Evolutionary conservation across 2,888 invertebrate genomes (phyloP), one percentile per base, ranked within the genome.

Genomic region (Isoperla grammatica): DNA sequence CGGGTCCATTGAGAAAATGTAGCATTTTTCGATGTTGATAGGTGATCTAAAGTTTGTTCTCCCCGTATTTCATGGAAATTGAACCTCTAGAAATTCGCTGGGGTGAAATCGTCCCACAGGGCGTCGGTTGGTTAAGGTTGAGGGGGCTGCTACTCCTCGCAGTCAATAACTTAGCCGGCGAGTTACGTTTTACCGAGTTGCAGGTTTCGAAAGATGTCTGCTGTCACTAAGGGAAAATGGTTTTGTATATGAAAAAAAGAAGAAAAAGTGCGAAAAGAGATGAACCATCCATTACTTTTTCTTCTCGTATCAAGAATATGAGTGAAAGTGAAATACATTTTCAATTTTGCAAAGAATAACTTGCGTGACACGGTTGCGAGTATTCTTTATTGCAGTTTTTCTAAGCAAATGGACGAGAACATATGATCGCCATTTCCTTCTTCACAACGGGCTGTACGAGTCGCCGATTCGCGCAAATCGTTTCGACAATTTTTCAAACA

Each of bases 131-230:
- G 23, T 49, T n/a, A 15, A 13, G 29, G 49, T 49, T 22, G 49
- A 49, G 23, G 20, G 43, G 35, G 35, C 35, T 39, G 2, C n/a
- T n/a, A n/a, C 57, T 35, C 29, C 57, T 22, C 15, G 23, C 48
- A 57, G 60, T 60, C 60, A 57, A 57, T 57, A 56, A 60, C 60
- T 57, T 60, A 45, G 46, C 37, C 57, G 49, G 49, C 49, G 29
- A 29, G 35, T 29, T 22, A 48, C 22, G 29, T 57, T 57, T 57
- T n/a, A 20, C 57, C 45, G 35, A 35, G 23, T 13, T 11, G 20
- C 19, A 22, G 35, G 17, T 13, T 58, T 15, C 23, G 55, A 59
- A 55, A 59, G 54, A 59, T 59, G 59, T 55, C 59, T 43, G 55
- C 59, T 59, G 59, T 59, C 59, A 55, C 20, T 17, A 58, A 22